Conservation (phyloP, 2,797 vertebrate species). For the Cichlasoma orientale region DNA sequence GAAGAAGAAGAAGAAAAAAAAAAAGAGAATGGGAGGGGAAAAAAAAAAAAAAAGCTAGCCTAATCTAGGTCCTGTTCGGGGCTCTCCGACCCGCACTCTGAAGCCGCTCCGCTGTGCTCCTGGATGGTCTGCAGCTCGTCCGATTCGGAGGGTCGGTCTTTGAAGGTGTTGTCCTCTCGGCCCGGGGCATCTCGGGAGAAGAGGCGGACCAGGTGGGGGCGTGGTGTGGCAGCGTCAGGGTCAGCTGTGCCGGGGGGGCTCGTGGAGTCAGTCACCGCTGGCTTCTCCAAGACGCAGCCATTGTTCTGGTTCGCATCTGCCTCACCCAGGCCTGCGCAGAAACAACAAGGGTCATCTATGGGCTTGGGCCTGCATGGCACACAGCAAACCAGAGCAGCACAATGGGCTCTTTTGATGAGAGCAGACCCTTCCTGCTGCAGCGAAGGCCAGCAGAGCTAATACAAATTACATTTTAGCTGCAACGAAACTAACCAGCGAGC, state of each 20-base stretch:
- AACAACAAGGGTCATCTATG: slow-evolving; percentile 94
- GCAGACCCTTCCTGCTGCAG: slow-evolving; percentile 56
- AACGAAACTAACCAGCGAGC: slow-evolving; percentile 25
- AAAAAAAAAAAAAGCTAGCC: slow-evolving; percentile 68
- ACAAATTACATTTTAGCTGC: slow-evolving; percentile 14
- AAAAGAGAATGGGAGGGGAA: slow-evolving; percentile 41
- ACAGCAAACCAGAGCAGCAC: slow-evolving; percentile 79
- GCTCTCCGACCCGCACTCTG: slow-evolving; percentile 86
- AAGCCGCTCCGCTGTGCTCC: slow-evolving; percentile 89
- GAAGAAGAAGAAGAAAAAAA: slow-evolving; percentile 49
- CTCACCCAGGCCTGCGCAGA: slow-evolving; percentile 88
- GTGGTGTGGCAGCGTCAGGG: slow-evolving; percentile 81
- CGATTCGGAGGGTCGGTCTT: slow-evolving; percentile 98
- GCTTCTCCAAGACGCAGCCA: slow-evolving; percentile 89
- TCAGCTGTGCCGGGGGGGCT: slow-evolving; percentile 88
- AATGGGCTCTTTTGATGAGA: slow-evolving; percentile 76
- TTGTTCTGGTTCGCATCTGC: slow-evolving; percentile 98
- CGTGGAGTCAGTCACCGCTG: slow-evolving; percentile 95
- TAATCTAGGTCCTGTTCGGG: slow-evolving; percentile 91
- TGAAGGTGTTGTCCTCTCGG: slow-evolving; percentile 99
- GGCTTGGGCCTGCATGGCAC: slow-evolving; percentile 84
- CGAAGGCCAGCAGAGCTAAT: slow-evolving; percentile 36
- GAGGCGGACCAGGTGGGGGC: slow-evolving; percentile 99
- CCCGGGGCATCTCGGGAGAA: slow-evolving; percentile 99
- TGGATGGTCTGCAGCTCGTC: slow-evolving; percentile 99